These are phyloP conservation scores for Atta cephalotes DNA, from an alignment of 1,140 invertebrate genomes.

Conservation along the genomic window DNA sequence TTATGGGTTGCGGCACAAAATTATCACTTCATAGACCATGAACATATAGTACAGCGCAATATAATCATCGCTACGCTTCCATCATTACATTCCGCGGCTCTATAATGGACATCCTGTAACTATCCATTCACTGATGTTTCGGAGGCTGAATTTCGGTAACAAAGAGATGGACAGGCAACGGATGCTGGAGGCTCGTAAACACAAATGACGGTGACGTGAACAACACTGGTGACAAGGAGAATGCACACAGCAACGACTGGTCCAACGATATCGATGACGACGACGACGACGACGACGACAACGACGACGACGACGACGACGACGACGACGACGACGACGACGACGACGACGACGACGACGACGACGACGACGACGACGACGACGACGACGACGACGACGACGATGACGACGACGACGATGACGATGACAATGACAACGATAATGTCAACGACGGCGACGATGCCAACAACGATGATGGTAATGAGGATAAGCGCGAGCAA, in stretches of 20 bases:
- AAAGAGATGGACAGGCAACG: constrained; percentile 60
- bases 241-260: constrained; percentile 33
- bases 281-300: no score
- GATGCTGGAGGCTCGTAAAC: constrained; percentile 77
- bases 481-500: constrained; percentile 76
- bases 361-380: neutral
- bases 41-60: neutral
- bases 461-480: constrained; percentile 64
- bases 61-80: constrained; percentile 54
- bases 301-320: neutral
- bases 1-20: neutral
- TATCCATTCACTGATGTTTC: constrained; percentile 56
- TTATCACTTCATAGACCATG: constrained; percentile 38
- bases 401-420: constrained; percentile 62
- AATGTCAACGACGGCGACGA: constrained; percentile 59
- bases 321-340: neutral
- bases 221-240: constrained; percentile 71
- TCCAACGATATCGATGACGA: neutral
- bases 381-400: constrained; percentile 1
- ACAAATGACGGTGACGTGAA: constrained; percentile 80
- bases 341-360: constrained; percentile 57
- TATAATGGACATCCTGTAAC: constrained; percentile 62
- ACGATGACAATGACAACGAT: constrained; percentile 45
- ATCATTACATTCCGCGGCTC: constrained; percentile 54
- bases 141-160: constrained; percentile 58